A percentile compares a stretch with the other conserved stretches of the same genome.
Conservation (phyloP, 2,113 vertebrate species). For the Tupaia tana region DNA sequence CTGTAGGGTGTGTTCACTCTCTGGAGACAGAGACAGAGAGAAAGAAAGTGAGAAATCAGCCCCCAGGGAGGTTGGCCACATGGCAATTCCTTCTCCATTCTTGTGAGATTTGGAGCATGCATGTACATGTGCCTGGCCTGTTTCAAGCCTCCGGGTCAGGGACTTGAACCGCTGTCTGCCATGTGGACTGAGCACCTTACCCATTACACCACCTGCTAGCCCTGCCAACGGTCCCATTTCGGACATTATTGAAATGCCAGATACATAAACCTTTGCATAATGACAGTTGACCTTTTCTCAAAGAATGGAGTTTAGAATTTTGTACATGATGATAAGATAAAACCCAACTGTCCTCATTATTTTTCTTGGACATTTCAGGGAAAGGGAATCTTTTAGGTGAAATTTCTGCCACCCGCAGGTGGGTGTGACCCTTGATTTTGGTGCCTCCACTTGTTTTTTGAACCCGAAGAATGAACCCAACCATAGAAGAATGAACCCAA, state of each 20-base stretch:
- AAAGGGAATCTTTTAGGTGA: neutral
- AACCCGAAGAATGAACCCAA: neutral
- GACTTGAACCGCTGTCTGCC: too few relatives aligned
- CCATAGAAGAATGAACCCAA: neutral
- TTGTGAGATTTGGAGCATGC: too few relatives aligned
- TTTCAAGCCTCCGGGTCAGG: too few relatives aligned
- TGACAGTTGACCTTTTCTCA: slow-evolving; percentile 47
- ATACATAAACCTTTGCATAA: neutral
- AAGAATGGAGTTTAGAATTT: neutral
- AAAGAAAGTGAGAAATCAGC: too few relatives aligned
- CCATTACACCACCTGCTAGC: too few relatives aligned
- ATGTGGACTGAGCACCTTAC: too few relatives aligned
- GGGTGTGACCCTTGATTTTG: neutral
- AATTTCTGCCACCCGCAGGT: neutral
- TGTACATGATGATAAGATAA: neutral
- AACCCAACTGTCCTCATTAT: slow-evolving; percentile 4
- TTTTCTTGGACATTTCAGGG: slow-evolving; percentile 51
- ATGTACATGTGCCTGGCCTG: too few relatives aligned
- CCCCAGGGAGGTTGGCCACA: too few relatives aligned
- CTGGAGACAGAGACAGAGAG: too few relatives aligned
- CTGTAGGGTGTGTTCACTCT: too few relatives aligned
- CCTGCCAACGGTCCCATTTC: neutral
- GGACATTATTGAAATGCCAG: neutral
- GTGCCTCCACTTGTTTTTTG: neutral
- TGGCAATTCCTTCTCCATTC: too few relatives aligned